Conservation (phyloP, 1,140 invertebrate genomes). For the Acromyrmex charruanus region DNA sequence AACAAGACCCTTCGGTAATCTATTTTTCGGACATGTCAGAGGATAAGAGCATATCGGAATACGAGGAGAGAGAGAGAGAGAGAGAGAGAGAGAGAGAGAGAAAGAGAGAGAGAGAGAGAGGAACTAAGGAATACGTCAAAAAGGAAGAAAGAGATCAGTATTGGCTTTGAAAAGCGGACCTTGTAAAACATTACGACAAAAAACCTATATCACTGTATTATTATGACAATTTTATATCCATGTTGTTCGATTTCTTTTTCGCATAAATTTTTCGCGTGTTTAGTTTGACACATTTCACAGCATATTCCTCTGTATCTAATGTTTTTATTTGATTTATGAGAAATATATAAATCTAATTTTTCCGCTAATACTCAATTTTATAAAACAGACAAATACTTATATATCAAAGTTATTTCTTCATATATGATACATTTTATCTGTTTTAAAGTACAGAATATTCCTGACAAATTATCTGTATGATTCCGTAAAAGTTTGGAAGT, state of each 20-base stretch:
- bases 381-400: background rate
- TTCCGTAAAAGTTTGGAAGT: background rate
- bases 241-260: background rate
- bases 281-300: background rate
- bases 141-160: slow-evolving; percentile 8
- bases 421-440: background rate
- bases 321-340: background rate
- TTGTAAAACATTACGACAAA: slow-evolving; percentile 7
- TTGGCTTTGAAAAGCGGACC: background rate
- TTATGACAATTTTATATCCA: slow-evolving; percentile 32
- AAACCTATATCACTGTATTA: background rate
- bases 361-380: background rate
- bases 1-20: slow-evolving; percentile 31
- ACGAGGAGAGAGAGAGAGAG: background rate
- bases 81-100: background rate
- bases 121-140: background rate
- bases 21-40: slow-evolving; percentile 41
- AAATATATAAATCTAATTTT: slow-evolving; percentile 3
- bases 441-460: background rate
- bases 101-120: background rate
- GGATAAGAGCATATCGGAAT: background rate
- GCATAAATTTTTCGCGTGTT: background rate
- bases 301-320: background rate
- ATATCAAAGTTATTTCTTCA: background rate
- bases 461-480: background rate